Percentiles rank a stretch among this genome's conserved stretches.
Conservation (phyloP, 2,888 invertebrate genomes). For the Apocheima hispidaria region DNA sequence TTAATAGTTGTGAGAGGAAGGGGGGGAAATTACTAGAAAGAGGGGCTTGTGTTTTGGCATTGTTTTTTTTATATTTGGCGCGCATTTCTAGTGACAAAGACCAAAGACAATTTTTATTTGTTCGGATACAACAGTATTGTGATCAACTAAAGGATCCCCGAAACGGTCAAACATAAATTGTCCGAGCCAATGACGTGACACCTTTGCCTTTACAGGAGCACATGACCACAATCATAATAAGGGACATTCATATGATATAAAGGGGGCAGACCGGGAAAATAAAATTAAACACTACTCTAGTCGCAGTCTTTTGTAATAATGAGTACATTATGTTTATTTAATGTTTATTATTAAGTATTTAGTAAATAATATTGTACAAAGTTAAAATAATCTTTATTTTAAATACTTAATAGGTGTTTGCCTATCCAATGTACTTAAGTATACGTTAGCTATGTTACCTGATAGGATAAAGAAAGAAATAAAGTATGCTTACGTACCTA, state of each 20-base stretch:
- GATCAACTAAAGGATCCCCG: neutral
- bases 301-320: neutral
- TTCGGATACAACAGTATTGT: neutral
- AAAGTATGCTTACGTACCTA: neutral
- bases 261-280: neutral
- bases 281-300: neutral
- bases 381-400: neutral
- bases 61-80: neutral
- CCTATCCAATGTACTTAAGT: neutral
- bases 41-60: neutral
- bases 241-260: too few species aligned
- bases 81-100: neutral
- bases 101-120: constrained; percentile 2
- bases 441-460: neutral
- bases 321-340: neutral
- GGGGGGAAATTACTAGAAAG: too few species aligned
- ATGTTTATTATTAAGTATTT: neutral
- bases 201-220: too few species aligned
- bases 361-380: neutral
- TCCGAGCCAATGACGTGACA: too few species aligned
- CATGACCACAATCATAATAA: too few species aligned
- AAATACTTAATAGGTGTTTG: neutral
- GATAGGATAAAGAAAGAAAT: neutral
- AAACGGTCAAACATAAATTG: neutral
- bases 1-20: too few species aligned